Evolutionary conservation across 2,797 vertebrate genomes (phyloP).

Genomic region (Hozukius guyotensis): DNA sequence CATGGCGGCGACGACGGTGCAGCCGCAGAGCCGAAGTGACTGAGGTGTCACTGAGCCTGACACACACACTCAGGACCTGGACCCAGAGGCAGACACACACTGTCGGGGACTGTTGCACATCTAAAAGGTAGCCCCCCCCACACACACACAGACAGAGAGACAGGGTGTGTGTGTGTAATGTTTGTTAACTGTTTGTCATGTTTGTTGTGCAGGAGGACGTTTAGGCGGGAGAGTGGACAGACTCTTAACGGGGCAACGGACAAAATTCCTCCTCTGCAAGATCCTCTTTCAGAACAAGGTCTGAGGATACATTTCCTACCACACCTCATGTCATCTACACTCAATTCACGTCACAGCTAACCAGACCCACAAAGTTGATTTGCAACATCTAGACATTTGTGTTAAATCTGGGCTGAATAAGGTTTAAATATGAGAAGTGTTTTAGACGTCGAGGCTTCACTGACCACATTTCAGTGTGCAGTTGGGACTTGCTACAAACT

Average conservation of each 20-base stretch:
- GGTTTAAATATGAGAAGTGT: neutral
- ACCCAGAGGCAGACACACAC: conserved; percentile 56
- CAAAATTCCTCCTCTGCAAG: neutral
- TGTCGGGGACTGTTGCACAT: conserved; percentile 49
- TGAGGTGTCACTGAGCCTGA: conserved; percentile 64
- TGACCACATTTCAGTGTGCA: neutral
- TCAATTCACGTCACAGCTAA: neutral
- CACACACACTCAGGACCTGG: conserved; percentile 41
- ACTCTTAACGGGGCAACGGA: neutral
- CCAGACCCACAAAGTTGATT: neutral
- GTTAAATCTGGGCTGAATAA: neutral
- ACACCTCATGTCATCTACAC: neutral
- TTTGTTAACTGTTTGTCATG: conserved; percentile 37
- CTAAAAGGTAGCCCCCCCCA: neutral
- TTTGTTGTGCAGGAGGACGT: conserved; percentile 15
- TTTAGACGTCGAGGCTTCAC: neutral
- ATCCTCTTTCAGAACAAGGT: neutral
- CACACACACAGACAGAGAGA: neutral
- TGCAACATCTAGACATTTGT: no score
- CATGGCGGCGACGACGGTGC: neutral
- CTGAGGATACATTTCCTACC: neutral
- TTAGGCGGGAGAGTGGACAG: neutral
- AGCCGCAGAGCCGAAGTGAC: conserved; percentile 55
- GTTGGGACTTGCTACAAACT: neutral
- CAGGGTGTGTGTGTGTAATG: conserved; percentile 10